Percentiles rank a stretch among this genome's conserved stretches.
These are phyloP conservation scores for Phrixothrix hirtus DNA, from an alignment of 2,888 invertebrate genomes.

Conservation along the genomic window DNA sequence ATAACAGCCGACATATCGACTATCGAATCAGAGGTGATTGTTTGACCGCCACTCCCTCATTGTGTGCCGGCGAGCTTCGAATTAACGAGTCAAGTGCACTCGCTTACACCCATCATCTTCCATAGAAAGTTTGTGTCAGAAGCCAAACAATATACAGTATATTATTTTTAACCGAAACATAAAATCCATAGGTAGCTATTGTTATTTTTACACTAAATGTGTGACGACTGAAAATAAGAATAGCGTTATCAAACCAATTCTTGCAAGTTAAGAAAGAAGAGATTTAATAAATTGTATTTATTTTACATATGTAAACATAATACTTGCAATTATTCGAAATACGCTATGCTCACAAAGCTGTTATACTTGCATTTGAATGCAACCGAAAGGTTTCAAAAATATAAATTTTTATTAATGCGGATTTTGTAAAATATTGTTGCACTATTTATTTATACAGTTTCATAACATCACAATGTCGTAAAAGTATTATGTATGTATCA, in stretches of 20 bases:
- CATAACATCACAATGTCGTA: too few species aligned
- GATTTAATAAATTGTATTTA: too few species aligned
- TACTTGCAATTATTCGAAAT: too few species aligned
- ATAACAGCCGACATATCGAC: constrained; percentile 43
- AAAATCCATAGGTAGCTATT: background rate
- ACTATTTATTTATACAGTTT: too few species aligned
- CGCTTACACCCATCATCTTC: constrained; percentile 26
- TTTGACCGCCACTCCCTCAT: constrained; percentile 44
- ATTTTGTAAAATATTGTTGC: too few species aligned
- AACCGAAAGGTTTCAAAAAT: too few species aligned
- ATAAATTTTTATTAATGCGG: too few species aligned
- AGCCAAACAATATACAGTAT: background rate
- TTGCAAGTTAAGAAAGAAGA: too few species aligned
- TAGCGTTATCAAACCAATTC: background rate
- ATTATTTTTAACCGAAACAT: too few species aligned
- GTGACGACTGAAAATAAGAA: background rate
- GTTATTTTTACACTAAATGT: background rate
- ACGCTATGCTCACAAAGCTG: background rate
- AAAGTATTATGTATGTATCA: too few species aligned
- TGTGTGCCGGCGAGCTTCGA: constrained; percentile 39
- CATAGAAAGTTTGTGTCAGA: constrained; percentile 13
- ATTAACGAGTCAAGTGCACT: constrained; percentile 48
- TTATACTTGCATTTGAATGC: too few species aligned
- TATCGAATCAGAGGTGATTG: constrained; percentile 45
- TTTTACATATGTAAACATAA: too few species aligned